Base-by-base conservation (phyloP, 1,140 invertebrate species). In the Drosophila burlai region DNA sequence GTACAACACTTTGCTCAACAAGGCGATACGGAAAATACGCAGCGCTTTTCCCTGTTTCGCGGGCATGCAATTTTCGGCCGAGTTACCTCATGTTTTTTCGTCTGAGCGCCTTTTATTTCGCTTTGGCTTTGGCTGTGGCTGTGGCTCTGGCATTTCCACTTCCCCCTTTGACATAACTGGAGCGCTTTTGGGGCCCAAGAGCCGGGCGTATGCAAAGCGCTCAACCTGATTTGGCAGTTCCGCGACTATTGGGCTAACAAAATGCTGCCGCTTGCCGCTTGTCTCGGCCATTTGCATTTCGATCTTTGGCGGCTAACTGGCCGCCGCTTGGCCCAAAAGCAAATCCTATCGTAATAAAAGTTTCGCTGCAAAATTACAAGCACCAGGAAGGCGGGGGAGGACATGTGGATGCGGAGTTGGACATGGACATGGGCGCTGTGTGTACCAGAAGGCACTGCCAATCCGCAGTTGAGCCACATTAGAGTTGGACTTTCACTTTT, bases 301-400 rank as follows among this genome's bases (percentile, higher is more conserved):
- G 85, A 90, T 90, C 85, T 90, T 64, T 77, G 76, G 46, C 67
- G 67, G 84, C 81, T 86, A 86, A 86, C 80, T 82, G 81, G 84
- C 78, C 76, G 79, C 66, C 49, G 45, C 21, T 49, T 29, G 52
- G 47, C 57, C 26, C 42, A 43, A 79, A 79, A 61, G 34, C 86
- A 80, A 89, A 89, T 87, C 81, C 77, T 72, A 89, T 73, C 81
- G 81, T 84, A 89, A 89, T 90, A 90, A 84, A 90, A 85, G 85
- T 90, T 90, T 82, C 71, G 76, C 47, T 65, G 66, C 52, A 80
- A 87, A 83, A 87, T 89, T 87, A 89, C 84, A 89, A 78, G 63
- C 63, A 65, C 11, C 21, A n/a, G 49, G 50, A 45, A 46, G 73
- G 75, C 75, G 75, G 54, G 75, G 74, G 64, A 71, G 71, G 57